Conservation (phyloP, 2,113 vertebrate genomes). For the Eubucco bourcierii region DNA sequence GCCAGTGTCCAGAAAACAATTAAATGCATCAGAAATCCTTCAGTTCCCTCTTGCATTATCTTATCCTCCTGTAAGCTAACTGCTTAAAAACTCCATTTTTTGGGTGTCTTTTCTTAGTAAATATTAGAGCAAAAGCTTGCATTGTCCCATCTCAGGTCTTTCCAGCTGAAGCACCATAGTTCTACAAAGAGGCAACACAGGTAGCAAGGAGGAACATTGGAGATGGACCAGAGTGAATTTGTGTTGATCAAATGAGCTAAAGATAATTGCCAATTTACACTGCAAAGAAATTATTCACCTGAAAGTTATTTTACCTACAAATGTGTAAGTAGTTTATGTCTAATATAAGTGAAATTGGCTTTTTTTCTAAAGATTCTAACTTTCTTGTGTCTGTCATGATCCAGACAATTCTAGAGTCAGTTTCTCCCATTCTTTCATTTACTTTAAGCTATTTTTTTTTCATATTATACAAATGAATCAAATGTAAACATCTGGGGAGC, state of each 20-base stretch:
- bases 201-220: not conserved
- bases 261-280: not conserved
- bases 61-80: not conserved
- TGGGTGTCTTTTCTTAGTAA: not conserved
- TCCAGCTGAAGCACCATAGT: not conserved
- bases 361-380: no score
- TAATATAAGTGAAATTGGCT: not conserved
- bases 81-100: not conserved
- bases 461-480: not conserved
- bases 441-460: slow-evolving; percentile 14
- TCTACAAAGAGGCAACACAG: not conserved
- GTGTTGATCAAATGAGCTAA: not conserved
- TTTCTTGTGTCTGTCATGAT: not conserved
- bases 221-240: not conserved
- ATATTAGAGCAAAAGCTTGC: not conserved
- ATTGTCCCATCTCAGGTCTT: not conserved
- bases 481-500: not conserved
- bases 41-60: not conserved
- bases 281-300: not conserved
- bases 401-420: not conserved
- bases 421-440: not conserved
- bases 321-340: not conserved
- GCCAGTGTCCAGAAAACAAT: not conserved
- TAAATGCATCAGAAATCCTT: not conserved
- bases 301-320: not conserved